Percentiles rank a stretch among this genome's conserved stretches.
phyloP scores from a whole-genome alignment of 2,797 vertebrate species.

The Tragelaphus eurycerus region DNA sequence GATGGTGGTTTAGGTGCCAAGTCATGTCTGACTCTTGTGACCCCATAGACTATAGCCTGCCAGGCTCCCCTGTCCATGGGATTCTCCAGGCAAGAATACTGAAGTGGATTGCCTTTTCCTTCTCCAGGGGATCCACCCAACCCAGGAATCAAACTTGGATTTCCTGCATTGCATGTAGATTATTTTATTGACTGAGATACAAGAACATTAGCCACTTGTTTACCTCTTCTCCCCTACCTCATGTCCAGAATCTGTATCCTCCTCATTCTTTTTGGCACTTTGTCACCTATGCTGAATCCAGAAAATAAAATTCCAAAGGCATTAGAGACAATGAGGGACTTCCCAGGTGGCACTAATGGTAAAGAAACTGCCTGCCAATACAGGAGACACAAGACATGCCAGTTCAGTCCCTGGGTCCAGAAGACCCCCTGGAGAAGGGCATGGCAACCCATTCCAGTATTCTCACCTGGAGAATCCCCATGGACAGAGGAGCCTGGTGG shows the following conservation, averaged over 20 bases:
- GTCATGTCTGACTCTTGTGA: background rate
- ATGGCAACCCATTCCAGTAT: no score
- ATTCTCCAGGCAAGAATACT: background rate
- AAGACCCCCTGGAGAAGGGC: no score
- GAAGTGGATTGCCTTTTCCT: background rate
- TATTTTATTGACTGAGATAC: background rate
- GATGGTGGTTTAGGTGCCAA: background rate
- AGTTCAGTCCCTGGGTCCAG: no score
- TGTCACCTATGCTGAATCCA: background rate
- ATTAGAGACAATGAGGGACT: background rate
- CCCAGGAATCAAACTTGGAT: background rate
- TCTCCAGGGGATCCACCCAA: background rate
- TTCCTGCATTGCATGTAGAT: background rate
- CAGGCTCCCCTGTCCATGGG: background rate
- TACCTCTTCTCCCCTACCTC: background rate
- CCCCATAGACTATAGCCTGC: background rate
- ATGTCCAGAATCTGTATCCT: background rate
- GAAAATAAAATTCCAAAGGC: background rate
- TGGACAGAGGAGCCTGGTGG: no score
- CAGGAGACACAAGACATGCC: no score
- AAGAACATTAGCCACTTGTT: background rate
- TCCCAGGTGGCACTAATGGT: no score
- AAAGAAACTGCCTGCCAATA: no score
- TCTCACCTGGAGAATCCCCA: no score
- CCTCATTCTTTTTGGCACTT: background rate